Base-by-base conservation (phyloP, 2,888 invertebrate genomes). In the Drosophila mettleri region DNA sequence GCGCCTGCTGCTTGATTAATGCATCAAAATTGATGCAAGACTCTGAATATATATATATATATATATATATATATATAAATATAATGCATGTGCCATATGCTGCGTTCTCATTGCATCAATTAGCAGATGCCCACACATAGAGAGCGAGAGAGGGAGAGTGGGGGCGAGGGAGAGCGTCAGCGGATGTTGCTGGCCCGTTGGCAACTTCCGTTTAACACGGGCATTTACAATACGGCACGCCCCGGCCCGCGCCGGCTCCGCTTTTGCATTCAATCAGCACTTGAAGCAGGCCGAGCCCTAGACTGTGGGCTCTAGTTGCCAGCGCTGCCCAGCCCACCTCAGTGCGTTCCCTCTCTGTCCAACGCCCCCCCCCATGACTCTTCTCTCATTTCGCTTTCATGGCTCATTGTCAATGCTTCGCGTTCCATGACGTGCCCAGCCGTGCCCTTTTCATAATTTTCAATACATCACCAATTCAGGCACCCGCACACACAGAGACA, bases 361-460 rank as follows among this genome's bases (percentile, higher is more conserved):
- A 4, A 7, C 14, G 12, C 16, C 12, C 16, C 2, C 12, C 5
- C 2, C 2, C 24, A 1, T 10, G 24, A 2, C 16, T 41, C 33
- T 18, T 38, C 46, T 7, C 22, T 24, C 27, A 68, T 59, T 83
- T 63, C 61, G 53, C 58, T 67, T 71, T 77, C 80, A 86, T 73
- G 83, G 83, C 81, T 61, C 85, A 81, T 81, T 81, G 87, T 81
- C 78, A 80, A 60, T 65, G 81, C 71, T 53, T 58, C 46, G 67
- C 67, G 78, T 68, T 77, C 78, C 74, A 39, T 77, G 74, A 68
- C 73, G 69, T 74, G 69, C 59, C 57, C 73, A 68, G 76, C 62
- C 63, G 84, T 74, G 80, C 81, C 81, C 78, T 80, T 69, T 85
- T 87, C 85, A 85, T 87, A 83, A 83, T 83, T 87, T 87, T 87